Base-by-base conservation (phyloP, 2,888 invertebrate genomes). In the Itoplectis maculator region DNA sequence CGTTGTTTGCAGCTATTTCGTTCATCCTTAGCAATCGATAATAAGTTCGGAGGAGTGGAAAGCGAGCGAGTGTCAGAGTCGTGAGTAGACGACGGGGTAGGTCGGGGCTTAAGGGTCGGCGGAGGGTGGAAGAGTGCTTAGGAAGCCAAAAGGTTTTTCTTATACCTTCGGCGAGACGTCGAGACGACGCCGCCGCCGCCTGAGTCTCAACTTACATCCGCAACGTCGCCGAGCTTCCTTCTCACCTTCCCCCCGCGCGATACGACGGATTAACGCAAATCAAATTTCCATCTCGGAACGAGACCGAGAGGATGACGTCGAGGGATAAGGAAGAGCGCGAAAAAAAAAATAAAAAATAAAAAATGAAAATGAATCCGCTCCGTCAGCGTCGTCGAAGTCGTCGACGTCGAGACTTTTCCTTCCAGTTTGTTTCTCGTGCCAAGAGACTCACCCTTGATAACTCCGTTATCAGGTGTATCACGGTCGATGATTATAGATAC, bases 71-170 rank as follows among this genome's bases (percentile, higher is more conserved):
- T 29, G 29, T 35, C 8, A 20, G 20, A 42, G 8, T 59, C 35
- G 72, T 23, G 61, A 37, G 47, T 59, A 73, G 69, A 72, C 66
- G 59, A 72, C 75, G 79, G 66, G 75, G 68, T 79, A 82, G 82
- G 82, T 82, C 82, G 82, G 82, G 79, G 42, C 66, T 75, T 66
- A 54, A 79, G 79, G 70, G 69, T 82, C 61, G 72, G 70, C 61
- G 51, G 63, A 66, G 61, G 76, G 49, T 69, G 59, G 15, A 23
- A 69, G 42, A 65, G 68, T 75, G 82, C 74, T 59, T 75, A 70
- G 61, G 75, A 79, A 79, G 82, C 72, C 61, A 73, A 61, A 73
- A 37, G 75, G 79, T 74, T 72, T 79, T 63, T 65, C 66, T 72
- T 68, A 56, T 49, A 72, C 42, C 49, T 20, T 23, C 76, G 20